A percentile compares a stretch with the other conserved stretches of the same genome.
These are phyloP conservation scores for Narcine bancroftii DNA, from an alignment of 2,113 vertebrate genomes.

Conservation along the genomic window DNA sequence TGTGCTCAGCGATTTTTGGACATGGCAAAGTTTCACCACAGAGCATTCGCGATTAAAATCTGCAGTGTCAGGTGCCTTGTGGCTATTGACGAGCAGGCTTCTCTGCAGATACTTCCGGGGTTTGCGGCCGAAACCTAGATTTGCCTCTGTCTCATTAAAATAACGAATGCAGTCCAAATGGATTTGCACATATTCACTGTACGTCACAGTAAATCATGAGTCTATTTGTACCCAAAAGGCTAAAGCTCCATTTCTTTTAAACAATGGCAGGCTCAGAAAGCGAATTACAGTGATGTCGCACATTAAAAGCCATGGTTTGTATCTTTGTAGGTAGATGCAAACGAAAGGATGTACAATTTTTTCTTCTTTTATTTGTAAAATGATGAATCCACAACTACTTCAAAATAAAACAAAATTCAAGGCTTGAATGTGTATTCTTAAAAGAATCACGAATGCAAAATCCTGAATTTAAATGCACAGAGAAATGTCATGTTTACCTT, in stretches of 20 bases:
- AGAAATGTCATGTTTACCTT: not conserved
- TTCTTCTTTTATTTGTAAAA: not conserved
- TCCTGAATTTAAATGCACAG: not conserved
- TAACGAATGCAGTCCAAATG: slow-evolving; percentile 53
- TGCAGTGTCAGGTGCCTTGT: slow-evolving; percentile 67
- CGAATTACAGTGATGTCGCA: slow-evolving; percentile 54
- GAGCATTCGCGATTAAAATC: slow-evolving; percentile 53
- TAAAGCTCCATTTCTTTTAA: slow-evolving; percentile 67
- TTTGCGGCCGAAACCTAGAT: slow-evolving; percentile 54
- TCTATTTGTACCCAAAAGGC: slow-evolving; percentile 63
- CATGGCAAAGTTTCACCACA: slow-evolving; percentile 43
- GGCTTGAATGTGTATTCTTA: not conserved
- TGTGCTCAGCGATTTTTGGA: slow-evolving; percentile 40
- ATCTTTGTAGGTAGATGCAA: not conserved
- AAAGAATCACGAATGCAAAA: not conserved
- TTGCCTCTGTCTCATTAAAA: slow-evolving; percentile 59
- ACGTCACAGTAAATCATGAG: slow-evolving; percentile 71
- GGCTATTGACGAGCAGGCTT: slow-evolving; percentile 56
- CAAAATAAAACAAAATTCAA: not conserved
- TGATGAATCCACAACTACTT: not conserved
- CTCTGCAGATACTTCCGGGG: slow-evolving; percentile 53
- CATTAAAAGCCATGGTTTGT: not conserved
- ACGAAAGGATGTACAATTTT: not conserved
- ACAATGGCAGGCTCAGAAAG: slow-evolving; percentile 68
- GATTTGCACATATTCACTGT: slow-evolving; percentile 55